phyloP scores from a whole-genome alignment of 2,797 vertebrate species.

The Chiroxiphia lanceolata region DNA sequence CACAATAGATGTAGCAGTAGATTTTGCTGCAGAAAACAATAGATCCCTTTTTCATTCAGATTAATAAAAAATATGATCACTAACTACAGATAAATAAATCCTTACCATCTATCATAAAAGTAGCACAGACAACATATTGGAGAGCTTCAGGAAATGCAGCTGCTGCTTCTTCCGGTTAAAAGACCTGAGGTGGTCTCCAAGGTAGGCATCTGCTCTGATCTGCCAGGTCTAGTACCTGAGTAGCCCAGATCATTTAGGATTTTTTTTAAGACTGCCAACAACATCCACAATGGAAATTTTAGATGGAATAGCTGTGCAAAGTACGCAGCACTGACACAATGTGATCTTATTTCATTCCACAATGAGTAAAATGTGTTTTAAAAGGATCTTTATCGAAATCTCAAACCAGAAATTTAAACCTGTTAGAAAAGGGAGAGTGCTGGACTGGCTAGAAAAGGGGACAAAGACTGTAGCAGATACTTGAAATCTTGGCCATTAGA shows the following conservation, averaged over 20 bases:
- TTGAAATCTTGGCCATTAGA: neutral
- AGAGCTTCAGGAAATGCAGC: neutral
- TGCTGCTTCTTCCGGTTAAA: neutral
- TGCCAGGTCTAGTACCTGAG: neutral
- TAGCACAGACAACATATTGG: neutral
- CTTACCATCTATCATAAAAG: neutral
- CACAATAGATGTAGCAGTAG: neutral
- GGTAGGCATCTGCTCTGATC: neutral
- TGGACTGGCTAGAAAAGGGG: neutral
- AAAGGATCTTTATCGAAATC: neutral
- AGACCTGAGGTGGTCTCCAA: neutral
- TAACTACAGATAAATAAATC: neutral
- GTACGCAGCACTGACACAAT: neutral
- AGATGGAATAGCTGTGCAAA: neutral
- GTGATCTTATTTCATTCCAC: neutral
- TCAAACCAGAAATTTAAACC: neutral
- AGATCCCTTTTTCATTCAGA: neutral
- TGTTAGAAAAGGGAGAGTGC: neutral
- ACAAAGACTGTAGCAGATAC: neutral
- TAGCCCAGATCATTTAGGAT: neutral
- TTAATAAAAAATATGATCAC: neutral
- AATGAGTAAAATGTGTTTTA: neutral
- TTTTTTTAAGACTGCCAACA: neutral
- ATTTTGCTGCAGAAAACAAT: neutral
- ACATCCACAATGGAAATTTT: neutral